Evolutionary conservation across 2,113 vertebrate species (phyloP).

Genomic region (Aplodontia rufa): DNA sequence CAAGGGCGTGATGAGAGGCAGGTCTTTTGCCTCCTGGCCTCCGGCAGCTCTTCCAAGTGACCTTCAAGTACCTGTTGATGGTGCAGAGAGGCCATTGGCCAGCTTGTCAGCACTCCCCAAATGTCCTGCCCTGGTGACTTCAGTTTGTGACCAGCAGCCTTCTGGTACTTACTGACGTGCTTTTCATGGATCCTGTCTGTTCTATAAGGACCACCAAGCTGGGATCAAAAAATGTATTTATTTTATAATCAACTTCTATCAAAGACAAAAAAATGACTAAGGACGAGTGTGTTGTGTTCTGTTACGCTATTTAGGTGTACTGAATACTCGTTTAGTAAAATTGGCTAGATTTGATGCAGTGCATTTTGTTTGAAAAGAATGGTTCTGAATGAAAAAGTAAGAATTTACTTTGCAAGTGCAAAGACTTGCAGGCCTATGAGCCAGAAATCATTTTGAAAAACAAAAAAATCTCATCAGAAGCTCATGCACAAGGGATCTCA

Average conservation of each 20-base stretch:
- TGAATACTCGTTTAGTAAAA: not conserved
- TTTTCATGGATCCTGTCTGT: not conserved
- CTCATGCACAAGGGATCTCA: not conserved
- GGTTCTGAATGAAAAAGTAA: not conserved
- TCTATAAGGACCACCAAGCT: not conserved
- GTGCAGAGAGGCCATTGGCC: not conserved
- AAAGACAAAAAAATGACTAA: not conserved
- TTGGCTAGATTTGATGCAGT: too few relatives aligned
- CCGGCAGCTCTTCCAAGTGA: not conserved
- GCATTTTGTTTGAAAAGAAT: not conserved
- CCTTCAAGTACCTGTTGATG: not conserved
- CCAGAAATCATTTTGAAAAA: not conserved
- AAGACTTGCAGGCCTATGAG: not conserved
- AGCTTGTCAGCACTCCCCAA: not conserved
- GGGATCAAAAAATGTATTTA: not conserved
- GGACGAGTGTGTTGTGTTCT: not conserved
- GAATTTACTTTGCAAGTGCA: not conserved
- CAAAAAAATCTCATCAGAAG: not conserved
- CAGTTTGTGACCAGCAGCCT: not conserved
- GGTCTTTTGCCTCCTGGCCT: too few relatives aligned
- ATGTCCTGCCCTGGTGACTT: not conserved
- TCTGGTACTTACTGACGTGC: not conserved
- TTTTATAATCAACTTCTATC: not conserved
- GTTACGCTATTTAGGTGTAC: accelerated
- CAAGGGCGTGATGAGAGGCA: not conserved